Base-by-base conservation (phyloP, 2,888 invertebrate genomes). In the Netelia melanura region DNA sequence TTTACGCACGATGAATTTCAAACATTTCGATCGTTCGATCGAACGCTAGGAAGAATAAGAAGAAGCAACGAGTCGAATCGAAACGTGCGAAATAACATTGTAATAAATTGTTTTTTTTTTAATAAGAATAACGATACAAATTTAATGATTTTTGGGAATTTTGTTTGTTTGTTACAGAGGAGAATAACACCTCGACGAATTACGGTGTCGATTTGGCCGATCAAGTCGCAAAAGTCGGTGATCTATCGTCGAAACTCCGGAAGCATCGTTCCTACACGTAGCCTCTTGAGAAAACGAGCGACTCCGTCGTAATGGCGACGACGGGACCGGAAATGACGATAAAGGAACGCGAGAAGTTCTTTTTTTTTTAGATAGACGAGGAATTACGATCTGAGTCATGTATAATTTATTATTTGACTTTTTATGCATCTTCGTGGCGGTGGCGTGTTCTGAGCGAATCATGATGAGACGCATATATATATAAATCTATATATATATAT, bases 171-270 rank as follows among this genome's bases (percentile, higher is more conserved):
- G 82, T 85, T 85, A n/a, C 90, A 92, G 92, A 91, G 87, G 92
- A 92, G 81, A 92, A 92, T 87, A 91, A 90, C 74, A 92, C 92
- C 58, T 91, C 92, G 81, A 91, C 91, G 86, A 90, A 91, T 86
- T 91, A 91, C 86, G 92, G 90, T 76, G 90, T 92, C 68, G 93
- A 92, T 86, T 85, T 92, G 83, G 91, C 92, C 75, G 92, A 91
- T 82, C 90, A 90, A 65, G 87, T 90, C 58, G 88, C 89, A 65
- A 91, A 90, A 85, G 86, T 89, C 86, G 88, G 89, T 43, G 87
- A 88, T 76, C 81, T 84, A 54, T 71, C 83, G 77, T 77, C 87
- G 65, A 89, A 90, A 79, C 89, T 89, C 56, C 91, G 90, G 70
- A 89, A 89, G 83, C 91, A 89, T 89, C 91, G 88, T 79, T 89